Conservation (phyloP, 2,113 vertebrate genomes). For the Eretmochelys imbricata region DNA sequence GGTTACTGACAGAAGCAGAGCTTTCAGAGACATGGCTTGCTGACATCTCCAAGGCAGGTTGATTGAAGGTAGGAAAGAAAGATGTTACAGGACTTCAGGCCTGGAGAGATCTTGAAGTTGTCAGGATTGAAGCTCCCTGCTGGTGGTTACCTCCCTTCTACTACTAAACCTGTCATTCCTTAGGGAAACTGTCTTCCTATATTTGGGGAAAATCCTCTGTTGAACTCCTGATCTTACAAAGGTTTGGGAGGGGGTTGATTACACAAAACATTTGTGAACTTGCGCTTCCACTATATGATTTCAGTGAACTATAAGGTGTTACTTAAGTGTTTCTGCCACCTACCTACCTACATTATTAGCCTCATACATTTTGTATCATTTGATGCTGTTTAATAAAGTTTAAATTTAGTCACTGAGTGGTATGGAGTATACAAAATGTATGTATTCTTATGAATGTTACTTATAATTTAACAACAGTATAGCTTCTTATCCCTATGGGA, state of each 20-base stretch:
- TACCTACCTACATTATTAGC: background rate
- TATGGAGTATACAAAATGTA: rapidly evolving
- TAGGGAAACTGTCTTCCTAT: background rate
- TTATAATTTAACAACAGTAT: background rate
- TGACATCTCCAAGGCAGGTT: background rate
- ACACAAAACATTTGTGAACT: background rate
- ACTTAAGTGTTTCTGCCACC: background rate
- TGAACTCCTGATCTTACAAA: background rate
- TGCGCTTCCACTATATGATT: background rate
- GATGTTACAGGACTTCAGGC: background rate
- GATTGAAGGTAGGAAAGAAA: background rate
- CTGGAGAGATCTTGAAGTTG: background rate
- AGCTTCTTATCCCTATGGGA: rapidly evolving
- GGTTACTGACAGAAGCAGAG: background rate
- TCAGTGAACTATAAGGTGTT: background rate
- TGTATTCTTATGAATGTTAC: rapidly evolving
- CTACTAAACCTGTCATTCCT: background rate
- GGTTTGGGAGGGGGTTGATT: background rate
- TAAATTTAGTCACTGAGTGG: rapidly evolving
- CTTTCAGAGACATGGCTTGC: background rate
- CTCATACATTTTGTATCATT: background rate
- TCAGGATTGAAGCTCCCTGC: background rate
- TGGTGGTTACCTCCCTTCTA: rapidly evolving
- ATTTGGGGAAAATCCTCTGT: background rate
- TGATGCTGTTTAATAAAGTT: background rate